These are phyloP conservation scores for Leptopilina myrica DNA, from an alignment of 2,888 invertebrate species.

Conservation along the genomic window DNA sequence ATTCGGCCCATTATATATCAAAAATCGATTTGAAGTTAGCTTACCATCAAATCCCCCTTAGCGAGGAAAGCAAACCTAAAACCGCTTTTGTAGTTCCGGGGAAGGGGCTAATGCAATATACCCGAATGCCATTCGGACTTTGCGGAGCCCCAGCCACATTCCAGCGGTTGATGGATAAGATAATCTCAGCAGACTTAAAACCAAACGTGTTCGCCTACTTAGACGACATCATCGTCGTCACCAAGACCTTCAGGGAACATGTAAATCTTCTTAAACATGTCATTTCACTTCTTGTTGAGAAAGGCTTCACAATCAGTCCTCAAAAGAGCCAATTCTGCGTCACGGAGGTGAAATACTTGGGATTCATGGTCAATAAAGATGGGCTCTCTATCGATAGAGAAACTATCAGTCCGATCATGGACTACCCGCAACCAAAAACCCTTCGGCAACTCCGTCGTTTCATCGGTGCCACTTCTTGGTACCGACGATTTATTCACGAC, in stretches of 20 bases:
- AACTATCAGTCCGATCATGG: slow-evolving; percentile 32
- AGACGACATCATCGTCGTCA: neutral
- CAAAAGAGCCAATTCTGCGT: slow-evolving; percentile 16
- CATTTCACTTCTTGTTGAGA: slow-evolving; percentile 1
- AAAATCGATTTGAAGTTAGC: slow-evolving; percentile 55
- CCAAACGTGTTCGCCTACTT: slow-evolving; percentile 28
- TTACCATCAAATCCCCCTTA: slow-evolving; percentile 54
- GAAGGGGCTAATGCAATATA: slow-evolving; percentile 50
- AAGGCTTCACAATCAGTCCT: too few species aligned
- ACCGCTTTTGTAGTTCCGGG: slow-evolving; percentile 44
- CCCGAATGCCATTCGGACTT: too few species aligned
- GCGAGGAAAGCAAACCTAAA: too few species aligned
- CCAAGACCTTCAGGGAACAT: neutral
- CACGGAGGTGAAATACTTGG: slow-evolving; percentile 30
- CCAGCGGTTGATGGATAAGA: slow-evolving; percentile 23
- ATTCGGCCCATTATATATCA: slow-evolving; percentile 51
- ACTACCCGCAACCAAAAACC: neutral
- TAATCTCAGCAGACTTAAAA: slow-evolving; percentile 23
- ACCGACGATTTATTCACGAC: neutral
- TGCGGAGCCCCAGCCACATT: neutral
- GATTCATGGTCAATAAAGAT: slow-evolving; percentile 24
- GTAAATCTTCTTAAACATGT: neutral
- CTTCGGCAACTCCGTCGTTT: neutral
- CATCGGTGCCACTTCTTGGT: neutral
- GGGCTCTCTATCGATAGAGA: slow-evolving; percentile 24